Evolutionary conservation across 2,888 invertebrate species (phyloP), one percentile per base, ranked within the genome.

Genomic region (Lagria hirta): DNA sequence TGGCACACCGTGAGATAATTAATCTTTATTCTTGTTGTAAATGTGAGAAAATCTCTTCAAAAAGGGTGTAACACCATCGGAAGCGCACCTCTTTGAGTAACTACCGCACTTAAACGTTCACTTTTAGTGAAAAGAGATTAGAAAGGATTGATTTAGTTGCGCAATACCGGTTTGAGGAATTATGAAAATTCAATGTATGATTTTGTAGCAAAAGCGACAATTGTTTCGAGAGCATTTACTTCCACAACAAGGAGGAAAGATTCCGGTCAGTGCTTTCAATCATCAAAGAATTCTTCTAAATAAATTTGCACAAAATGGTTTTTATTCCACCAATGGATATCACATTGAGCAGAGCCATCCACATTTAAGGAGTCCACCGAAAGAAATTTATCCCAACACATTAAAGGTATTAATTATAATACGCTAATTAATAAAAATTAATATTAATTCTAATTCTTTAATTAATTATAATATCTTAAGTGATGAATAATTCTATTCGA

Each of bases 151-250:
- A 22, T 17, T 13, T 5, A 18, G 28, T 37, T 44, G 21, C 18
- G 18, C 16, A 44, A 43, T 13, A 8, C 18, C 3, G 33, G n/a
- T n/a, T n/a, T n/a, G n/a, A n/a, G 11, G 3, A 10, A n/a, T 15
- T 11, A 26, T 26, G 6, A 26, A 15, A n/a, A 8, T 7, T 4
- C n/a, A 15, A 30, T 30, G 3, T 36, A 27, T 14, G 15, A 27
- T 34, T 40, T 47, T 66, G 3, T 59, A 73, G 74, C 69, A 75
- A 69, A 82, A 81, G 62, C 72, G 81, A 17, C 80, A 82, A 67
- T 75, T 82, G 51, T 82, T 77, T 65, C 74, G 82, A 10, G 82
- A 82, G 55, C 77, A 81, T 61, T 75, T 82, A 10, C 59, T 79
- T 28, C 82, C 82, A 4, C 75, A 76, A 52, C 70, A 75, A 18